Base-by-base conservation (phyloP, 2,888 invertebrate species). In the Yponomeuta malinellus region DNA sequence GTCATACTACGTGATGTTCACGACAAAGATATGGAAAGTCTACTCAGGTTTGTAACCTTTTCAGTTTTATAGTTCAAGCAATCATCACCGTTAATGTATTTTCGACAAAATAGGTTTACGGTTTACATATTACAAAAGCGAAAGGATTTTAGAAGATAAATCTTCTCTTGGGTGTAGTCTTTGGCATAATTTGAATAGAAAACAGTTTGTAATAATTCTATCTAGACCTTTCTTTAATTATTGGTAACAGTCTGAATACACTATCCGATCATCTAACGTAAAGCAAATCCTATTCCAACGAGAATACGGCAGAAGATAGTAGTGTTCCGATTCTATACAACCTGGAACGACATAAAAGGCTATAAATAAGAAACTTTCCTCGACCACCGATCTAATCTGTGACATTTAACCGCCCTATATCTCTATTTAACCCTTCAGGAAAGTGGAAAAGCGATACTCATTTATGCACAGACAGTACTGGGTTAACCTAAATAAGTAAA, bases 1-100 rank as follows among this genome's bases (percentile, higher is more conserved):
- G 96, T 97, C 76, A 97, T 97, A 80, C 93, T 97, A 75, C 94
- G 96, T 81, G 97, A 97, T 86, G 96, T 97, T 33, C 95, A 96
- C 80, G 95, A 96, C 80, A 95, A 96, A 83, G 97, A 97, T 81
- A 96, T 97, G 94, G 96, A 97, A 83, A 96, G 96, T 83, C 93
- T 97, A 79, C 93, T 97, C 79, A 95, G 96, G 95, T 95, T 79
- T 79, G 77, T 73, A 59, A 43, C 67, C 15, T 64, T 71, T 48
- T 6, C 43, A 8, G 9, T 43, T 43, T 43, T 43, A 43, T 8
- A 43, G 43, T 43, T 43, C 8, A 43, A 8, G 43, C 43, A 43
- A 43, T 8, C 43, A 43, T 43, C 1, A 1, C 43, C 9, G 43
- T 43, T 43, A 43, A 43, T 43, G 43, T 43, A 43, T 43, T 43